Conservation (phyloP, 2,888 invertebrate species). For the Amphipyra berbera region DNA sequence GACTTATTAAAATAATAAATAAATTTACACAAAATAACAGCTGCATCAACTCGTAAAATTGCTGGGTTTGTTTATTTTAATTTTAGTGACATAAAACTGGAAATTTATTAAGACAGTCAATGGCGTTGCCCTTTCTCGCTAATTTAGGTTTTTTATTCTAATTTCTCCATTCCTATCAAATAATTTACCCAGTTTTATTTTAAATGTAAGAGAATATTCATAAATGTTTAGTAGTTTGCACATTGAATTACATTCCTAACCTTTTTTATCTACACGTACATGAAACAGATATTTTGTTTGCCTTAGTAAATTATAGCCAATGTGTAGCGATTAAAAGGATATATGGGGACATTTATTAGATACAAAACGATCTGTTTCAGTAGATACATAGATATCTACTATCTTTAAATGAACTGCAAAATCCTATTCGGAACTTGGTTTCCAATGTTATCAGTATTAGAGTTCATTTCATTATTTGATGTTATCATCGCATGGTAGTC, state of each 20-base stretch:
- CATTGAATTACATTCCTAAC: not conserved
- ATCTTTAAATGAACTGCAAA: constrained; percentile 2
- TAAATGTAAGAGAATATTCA: not conserved
- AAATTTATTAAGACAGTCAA: constrained; percentile 26
- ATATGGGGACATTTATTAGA: constrained; percentile 24
- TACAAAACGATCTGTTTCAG: constrained; percentile 20
- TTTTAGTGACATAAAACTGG: constrained; percentile 23
- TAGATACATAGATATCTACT: constrained; percentile 15
- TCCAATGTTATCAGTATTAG: constrained; percentile 1
- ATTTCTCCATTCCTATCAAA: constrained; percentile 4
- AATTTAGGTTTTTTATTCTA: constrained; percentile 11
- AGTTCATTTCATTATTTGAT: too few relatives aligned
- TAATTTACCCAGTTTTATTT: constrained; percentile 1
- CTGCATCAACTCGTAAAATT: constrained; percentile 54
- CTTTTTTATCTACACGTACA: constrained; percentile 15
- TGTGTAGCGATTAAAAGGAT: constrained; percentile 30
- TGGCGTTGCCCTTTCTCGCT: constrained; percentile 4
- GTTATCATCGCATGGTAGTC: constrained; percentile 10
- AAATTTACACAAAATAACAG: constrained; percentile 62
- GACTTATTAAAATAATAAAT: constrained; percentile 67
- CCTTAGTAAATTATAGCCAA: constrained; percentile 24
- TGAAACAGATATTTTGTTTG: constrained; percentile 20
- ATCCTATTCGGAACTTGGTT: not conserved
- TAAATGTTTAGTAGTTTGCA: constrained; percentile 1
- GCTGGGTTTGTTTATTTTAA: constrained; percentile 42